These are phyloP conservation scores for Mus minutoides DNA, from an alignment of 2,797 vertebrate species.

Conservation along the genomic window DNA sequence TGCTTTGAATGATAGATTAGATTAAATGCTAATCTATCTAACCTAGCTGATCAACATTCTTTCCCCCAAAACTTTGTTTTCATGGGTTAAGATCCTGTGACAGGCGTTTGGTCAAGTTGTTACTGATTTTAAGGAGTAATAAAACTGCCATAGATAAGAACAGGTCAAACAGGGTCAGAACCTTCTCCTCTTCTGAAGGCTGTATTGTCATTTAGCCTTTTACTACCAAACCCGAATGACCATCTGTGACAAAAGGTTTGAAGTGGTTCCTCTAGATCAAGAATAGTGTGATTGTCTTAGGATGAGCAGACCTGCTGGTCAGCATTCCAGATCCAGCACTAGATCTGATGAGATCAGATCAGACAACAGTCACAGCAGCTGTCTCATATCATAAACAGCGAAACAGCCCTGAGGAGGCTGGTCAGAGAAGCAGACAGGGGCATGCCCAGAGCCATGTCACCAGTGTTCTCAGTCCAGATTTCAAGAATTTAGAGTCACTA, in stretches of 20 bases:
- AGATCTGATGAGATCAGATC: neutral
- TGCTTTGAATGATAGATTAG: neutral
- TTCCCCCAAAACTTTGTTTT: neutral
- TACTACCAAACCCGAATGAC: neutral
- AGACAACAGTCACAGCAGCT: neutral
- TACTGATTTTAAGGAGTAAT: constrained; percentile 10
- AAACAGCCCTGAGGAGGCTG: neutral
- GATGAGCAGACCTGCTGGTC: neutral
- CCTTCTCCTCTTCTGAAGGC: neutral
- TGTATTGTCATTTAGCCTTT: neutral
- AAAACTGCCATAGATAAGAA: neutral
- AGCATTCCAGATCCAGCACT: neutral
- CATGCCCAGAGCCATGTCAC: neutral
- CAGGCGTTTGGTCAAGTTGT: neutral
- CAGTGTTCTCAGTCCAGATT: neutral
- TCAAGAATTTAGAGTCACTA: neutral
- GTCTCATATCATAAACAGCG: neutral
- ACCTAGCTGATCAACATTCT: neutral
- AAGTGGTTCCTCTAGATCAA: neutral
- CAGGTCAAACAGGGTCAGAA: neutral
- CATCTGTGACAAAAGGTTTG: neutral
- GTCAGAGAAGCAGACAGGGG: neutral
- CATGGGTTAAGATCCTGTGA: neutral
- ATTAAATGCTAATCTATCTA: neutral
- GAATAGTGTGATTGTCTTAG: neutral